A percentile compares a stretch with the other conserved stretches of the same genome.
Conservation (phyloP, 2,113 vertebrate species). For the Indicator indicator region DNA sequence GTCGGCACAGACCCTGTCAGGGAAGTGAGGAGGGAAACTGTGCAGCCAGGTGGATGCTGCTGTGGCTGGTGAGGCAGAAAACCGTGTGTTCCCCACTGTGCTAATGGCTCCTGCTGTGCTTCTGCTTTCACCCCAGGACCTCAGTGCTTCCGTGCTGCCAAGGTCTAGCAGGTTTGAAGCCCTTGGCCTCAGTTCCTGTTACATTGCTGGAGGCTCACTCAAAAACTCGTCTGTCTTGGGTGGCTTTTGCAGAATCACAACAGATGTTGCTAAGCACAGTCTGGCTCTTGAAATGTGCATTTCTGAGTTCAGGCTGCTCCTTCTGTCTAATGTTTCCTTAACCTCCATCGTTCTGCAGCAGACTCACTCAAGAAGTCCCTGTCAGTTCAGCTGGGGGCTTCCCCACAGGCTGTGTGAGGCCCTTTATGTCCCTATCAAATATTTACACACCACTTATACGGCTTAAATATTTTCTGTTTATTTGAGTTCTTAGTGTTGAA, state of each 20-base stretch:
- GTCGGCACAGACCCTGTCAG: not conserved
- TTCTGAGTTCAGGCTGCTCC: not conserved
- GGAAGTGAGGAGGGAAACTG: rapidly evolving
- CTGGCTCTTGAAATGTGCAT: not conserved
- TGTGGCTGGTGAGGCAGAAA: not conserved
- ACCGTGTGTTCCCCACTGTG: rapidly evolving
- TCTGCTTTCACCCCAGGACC: not conserved
- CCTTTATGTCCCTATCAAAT: not conserved
- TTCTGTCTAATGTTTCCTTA: not conserved
- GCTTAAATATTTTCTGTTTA: not conserved
- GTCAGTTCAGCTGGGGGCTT: not conserved
- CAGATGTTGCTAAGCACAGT: not conserved
- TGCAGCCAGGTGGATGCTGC: not conserved
- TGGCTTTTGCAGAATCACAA: not conserved
- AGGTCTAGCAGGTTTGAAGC: not conserved
- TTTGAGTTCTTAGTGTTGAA: not conserved
- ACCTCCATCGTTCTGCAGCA: not conserved
- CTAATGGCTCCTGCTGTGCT: not conserved
- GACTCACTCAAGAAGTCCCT: not conserved
- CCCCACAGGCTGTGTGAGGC: not conserved
- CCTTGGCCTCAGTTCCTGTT: not conserved
- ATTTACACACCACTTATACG: not conserved
- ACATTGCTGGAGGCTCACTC: not conserved
- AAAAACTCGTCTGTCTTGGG: not conserved
- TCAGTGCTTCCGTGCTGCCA: rapidly evolving